Conservation (phyloP, 1,140 invertebrate genomes). For the Chrysomallon squamiferum region DNA sequence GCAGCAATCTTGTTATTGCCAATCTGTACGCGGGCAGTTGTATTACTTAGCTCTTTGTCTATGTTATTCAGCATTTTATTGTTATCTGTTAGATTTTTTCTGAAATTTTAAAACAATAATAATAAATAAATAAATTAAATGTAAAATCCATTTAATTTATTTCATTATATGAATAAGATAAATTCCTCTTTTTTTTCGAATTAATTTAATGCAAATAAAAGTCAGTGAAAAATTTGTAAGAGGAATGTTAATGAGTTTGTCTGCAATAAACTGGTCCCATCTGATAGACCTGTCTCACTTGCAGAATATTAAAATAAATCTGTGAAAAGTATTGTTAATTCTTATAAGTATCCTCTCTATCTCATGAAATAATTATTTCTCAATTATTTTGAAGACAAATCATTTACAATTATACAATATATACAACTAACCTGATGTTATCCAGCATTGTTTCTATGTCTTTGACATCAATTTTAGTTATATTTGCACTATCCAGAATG, state of each 20-base stretch:
- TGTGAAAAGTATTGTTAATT: too few relatives aligned
- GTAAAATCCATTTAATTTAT: not conserved
- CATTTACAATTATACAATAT: too few relatives aligned
- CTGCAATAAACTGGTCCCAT: too few relatives aligned
- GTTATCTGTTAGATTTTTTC: constrained; percentile 66
- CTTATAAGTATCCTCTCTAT: too few relatives aligned
- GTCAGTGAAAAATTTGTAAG: too few relatives aligned
- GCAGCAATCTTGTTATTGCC: constrained; percentile 79
- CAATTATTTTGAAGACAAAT: too few relatives aligned
- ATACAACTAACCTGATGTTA: constrained; percentile 66
- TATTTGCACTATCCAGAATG: constrained; percentile 77
- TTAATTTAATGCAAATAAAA: too few relatives aligned
- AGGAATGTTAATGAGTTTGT: too few relatives aligned
- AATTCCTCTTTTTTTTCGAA: not conserved
- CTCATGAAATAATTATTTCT: too few relatives aligned
- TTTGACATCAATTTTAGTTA: constrained; percentile 78
- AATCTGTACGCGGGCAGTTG: constrained; percentile 79
- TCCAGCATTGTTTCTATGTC: constrained; percentile 69
- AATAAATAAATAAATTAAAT: not conserved
- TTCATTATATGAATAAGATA: not conserved
- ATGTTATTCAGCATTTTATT: constrained; percentile 69
- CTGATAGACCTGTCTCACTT: too few relatives aligned
- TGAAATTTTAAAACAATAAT: constrained; percentile 46
- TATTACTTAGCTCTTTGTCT: constrained; percentile 74
- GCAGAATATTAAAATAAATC: too few relatives aligned